Conservation (phyloP, 1,140 invertebrate species). For the Matsumurasca onukii region DNA sequence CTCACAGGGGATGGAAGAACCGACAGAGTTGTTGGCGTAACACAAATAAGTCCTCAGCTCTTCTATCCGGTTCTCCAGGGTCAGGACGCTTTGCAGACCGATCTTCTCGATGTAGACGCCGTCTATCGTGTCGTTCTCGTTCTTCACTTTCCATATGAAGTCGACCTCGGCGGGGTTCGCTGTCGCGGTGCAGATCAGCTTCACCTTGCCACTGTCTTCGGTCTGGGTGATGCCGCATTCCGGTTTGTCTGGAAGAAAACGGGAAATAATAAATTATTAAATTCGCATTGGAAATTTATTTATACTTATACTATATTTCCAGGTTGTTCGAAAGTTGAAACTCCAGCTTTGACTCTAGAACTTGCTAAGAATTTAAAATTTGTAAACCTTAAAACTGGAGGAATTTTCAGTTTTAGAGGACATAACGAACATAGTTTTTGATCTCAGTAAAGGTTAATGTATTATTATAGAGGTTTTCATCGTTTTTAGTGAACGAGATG, state of each 20-base stretch:
- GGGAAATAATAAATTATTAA: no score
- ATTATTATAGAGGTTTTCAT: no score
- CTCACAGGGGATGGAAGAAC: conserved; percentile 71
- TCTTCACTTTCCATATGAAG: conserved; percentile 82
- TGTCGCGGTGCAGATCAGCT: conserved; percentile 74
- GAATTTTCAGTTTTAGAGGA: no score
- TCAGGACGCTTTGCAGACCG: conserved; percentile 62
- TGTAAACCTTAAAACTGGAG: no score
- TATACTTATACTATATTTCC: no score
- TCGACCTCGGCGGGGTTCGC: conserved; percentile 81
- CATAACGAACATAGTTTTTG: no score
- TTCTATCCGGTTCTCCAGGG: conserved; percentile 62
- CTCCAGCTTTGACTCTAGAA: no score
- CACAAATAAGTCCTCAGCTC: conserved; percentile 80
- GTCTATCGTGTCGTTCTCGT: conserved; percentile 75
- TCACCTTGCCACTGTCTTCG: conserved; percentile 69
- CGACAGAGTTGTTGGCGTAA: conserved; percentile 79
- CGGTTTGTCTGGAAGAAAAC: conserved; percentile 67
- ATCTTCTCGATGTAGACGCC: conserved; percentile 54
- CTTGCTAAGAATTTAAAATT: no score
- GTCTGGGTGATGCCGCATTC: conserved; percentile 76
- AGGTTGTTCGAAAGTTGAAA: no score
- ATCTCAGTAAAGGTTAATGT: no score
- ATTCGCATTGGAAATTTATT: no score
- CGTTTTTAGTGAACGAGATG: no score